These are phyloP conservation scores for Stegana nigrithorax DNA, from an alignment of 2,888 invertebrate species.

Conservation along the genomic window DNA sequence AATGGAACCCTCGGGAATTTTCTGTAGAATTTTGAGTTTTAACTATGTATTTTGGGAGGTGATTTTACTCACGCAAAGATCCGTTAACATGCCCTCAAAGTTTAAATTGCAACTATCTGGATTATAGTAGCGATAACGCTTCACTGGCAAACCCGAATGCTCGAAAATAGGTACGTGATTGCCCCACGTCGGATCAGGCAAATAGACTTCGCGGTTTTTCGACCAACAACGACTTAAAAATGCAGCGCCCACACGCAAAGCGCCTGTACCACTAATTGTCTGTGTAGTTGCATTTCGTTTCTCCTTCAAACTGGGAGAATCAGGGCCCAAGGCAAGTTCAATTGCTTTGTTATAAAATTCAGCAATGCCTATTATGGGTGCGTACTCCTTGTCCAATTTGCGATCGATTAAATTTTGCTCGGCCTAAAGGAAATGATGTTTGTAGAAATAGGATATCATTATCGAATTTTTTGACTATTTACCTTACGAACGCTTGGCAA, in stretches of 20 bases:
- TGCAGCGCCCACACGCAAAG: conserved; percentile 90
- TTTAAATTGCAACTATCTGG: conserved; percentile 94
- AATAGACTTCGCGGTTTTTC: conserved; percentile 83
- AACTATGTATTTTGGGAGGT: neutral
- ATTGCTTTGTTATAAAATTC: conserved; percentile 88
- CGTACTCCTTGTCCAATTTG: conserved; percentile 92
- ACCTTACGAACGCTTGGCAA: conserved; percentile 87
- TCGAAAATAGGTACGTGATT: conserved; percentile 97
- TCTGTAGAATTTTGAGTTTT: conserved; percentile 71
- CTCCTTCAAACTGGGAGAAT: conserved; percentile 76
- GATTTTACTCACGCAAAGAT: conserved; percentile 78
- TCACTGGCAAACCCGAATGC: conserved; percentile 84
- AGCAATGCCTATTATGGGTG: conserved; percentile 87
- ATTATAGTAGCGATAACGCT: conserved; percentile 94
- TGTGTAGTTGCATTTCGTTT: conserved; percentile 82
- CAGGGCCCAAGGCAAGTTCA: conserved; percentile 87
- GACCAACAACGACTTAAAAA: conserved; percentile 86
- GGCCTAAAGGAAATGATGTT: conserved; percentile 72
- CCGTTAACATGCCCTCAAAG: conserved; percentile 87
- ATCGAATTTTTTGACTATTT: conserved; percentile 21
- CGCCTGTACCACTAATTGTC: conserved; percentile 97
- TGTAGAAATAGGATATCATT: neutral
- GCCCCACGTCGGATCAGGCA: conserved; percentile 97
- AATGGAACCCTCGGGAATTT: conserved; percentile 90
- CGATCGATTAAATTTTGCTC: conserved; percentile 79